phyloP scores from a whole-genome alignment of 2,888 invertebrate species.

The Frankliniella intonsa region DNA sequence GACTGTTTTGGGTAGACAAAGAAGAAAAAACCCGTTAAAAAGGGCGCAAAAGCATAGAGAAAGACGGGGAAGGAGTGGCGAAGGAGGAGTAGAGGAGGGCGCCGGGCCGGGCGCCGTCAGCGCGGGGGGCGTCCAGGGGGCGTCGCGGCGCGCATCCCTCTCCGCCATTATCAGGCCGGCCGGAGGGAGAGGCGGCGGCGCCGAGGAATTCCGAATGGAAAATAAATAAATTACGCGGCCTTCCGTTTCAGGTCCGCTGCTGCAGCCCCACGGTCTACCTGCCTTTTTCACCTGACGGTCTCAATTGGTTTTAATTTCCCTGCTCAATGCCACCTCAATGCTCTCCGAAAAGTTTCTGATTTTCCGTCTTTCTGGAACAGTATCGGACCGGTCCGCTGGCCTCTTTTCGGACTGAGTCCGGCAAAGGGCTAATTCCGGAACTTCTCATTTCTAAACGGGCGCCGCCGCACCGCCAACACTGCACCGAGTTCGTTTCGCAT shows the following conservation, averaged over 20 bases:
- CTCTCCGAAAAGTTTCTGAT: no score
- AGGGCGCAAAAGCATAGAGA: background rate
- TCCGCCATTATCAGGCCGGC: background rate
- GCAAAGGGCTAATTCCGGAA: no score
- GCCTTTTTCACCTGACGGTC: no score
- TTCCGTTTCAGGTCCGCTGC: background rate
- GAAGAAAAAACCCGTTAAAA: no score
- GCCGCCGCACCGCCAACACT: no score
- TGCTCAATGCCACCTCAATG: no score
- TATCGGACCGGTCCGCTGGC: no score
- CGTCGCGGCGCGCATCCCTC: background rate
- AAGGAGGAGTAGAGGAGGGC: background rate
- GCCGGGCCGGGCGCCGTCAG: background rate
- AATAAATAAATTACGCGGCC: slow-evolving; percentile 12
- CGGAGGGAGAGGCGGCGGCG: background rate
- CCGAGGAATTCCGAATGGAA: slow-evolving; percentile 11
- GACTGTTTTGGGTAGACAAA: background rate
- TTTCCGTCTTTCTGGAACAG: no score
- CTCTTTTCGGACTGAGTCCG: no score
- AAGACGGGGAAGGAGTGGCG: background rate
- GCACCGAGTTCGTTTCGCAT: no score
- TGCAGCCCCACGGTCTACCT: background rate
- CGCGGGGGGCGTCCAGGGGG: background rate
- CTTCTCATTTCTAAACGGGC: no score
- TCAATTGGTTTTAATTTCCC: no score